Percentiles rank a stretch among this genome's conserved stretches.
These are phyloP conservation scores for Thunnus albacares DNA, from an alignment of 2,797 vertebrate genomes.

Conservation along the genomic window DNA sequence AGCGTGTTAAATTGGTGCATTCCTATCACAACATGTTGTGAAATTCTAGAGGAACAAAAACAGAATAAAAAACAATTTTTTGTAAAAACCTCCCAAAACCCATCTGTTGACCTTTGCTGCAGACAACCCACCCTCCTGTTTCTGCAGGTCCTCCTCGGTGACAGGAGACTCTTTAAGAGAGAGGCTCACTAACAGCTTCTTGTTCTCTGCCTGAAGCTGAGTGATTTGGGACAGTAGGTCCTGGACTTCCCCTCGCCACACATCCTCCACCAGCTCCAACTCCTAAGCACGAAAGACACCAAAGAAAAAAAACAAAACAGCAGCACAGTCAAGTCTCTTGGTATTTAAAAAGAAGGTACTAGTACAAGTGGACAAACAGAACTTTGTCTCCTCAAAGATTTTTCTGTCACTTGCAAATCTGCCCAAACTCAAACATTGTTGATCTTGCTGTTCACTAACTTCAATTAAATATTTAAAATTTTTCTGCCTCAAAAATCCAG, in stretches of 20 bases:
- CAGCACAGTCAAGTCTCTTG: neutral
- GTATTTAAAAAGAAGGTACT: neutral
- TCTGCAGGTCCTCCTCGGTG: constrained; percentile 90
- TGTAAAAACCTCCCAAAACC: too few species aligned
- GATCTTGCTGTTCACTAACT: too few species aligned
- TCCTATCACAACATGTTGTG: neutral
- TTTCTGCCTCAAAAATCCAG: neutral
- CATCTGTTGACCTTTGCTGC: neutral
- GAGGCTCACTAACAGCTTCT: constrained; percentile 88
- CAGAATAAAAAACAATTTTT: neutral
- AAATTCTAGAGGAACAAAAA: neutral
- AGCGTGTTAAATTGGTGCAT: neutral
- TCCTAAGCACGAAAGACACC: constrained; percentile 81
- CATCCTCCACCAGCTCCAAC: constrained; percentile 93
- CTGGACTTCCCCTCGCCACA: constrained; percentile 93
- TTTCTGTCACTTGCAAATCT: too few species aligned
- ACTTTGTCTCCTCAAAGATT: too few species aligned
- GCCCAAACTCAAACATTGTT: too few species aligned
- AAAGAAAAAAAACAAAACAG: neutral
- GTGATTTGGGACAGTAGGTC: constrained; percentile 92
- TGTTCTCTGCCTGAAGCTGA: constrained; percentile 93
- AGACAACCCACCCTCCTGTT: constrained; percentile 87
- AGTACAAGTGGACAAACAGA: too few species aligned
- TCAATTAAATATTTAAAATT: neutral
- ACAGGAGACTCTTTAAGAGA: constrained; percentile 86